phyloP scores from a whole-genome alignment of 2,113 vertebrate genomes.

The Isurus oxyrinchus region DNA sequence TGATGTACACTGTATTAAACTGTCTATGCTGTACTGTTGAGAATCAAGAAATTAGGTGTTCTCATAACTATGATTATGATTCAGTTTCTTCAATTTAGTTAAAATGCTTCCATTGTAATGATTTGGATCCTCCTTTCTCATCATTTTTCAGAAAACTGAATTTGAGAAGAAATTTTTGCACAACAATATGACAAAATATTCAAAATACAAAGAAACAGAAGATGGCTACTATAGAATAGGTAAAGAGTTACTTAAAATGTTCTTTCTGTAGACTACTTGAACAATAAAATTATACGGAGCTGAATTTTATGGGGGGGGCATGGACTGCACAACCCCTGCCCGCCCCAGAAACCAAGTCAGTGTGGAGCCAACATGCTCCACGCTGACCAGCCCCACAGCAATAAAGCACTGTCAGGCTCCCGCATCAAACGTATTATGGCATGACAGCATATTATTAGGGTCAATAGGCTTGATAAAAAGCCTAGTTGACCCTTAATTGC shows the following conservation, averaged over 20 bases:
- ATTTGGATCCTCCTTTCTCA: background rate
- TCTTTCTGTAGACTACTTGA: background rate
- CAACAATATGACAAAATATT: background rate
- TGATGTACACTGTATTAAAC: background rate
- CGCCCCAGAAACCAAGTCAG: too few species aligned
- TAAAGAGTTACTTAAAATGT: constrained; percentile 41
- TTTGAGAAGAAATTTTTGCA: constrained; percentile 1
- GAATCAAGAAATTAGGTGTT: background rate
- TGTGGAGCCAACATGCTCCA: too few species aligned
- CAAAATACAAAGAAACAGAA: constrained; percentile 48
- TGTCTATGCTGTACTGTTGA: background rate
- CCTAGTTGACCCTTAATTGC: too few species aligned
- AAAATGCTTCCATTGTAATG: background rate
- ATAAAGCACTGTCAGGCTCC: too few species aligned
- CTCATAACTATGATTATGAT: too few species aligned
- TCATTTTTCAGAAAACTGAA: constrained; percentile 8
- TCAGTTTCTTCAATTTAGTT: background rate
- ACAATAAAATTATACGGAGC: background rate
- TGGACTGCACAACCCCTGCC: too few species aligned
- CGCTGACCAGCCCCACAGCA: too few species aligned
- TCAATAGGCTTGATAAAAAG: too few species aligned
- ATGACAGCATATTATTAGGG: too few species aligned
- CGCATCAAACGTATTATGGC: too few species aligned
- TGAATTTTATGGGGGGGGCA: too few species aligned
- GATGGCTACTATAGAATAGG: constrained; percentile 61